Evolutionary conservation across 1,140 invertebrate genomes (phyloP), one percentile per base, ranked within the genome.

Genomic region (Ooceraea biroi): DNA sequence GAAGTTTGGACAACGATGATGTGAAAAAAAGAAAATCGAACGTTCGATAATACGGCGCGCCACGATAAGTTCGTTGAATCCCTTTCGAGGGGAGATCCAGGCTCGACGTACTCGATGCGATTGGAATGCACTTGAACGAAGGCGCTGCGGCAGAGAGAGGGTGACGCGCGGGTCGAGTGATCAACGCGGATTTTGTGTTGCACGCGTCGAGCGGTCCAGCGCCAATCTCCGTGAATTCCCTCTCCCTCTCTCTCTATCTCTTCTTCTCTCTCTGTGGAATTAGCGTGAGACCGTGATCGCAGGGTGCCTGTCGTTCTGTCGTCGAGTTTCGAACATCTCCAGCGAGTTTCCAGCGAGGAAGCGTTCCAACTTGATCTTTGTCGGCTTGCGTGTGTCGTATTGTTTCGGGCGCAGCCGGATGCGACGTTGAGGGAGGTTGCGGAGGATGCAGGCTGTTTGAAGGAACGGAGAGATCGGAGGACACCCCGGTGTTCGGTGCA

Each of bases 11-110:
- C 25, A 22, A 27, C 36, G 25, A 57, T 30, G 60, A 41, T n/a
- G 46, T 14, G 27, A 58, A 76, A 65, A 80, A 77, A 77, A 50
- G 36, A 36, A 77, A 27, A 57, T 46, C 76, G 69, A 22, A 89
- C 82, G 87, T 74, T 82, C 84, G 78, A 72, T 89, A 83, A 83
- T 85, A 86, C 76, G 61, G 76, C 83, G 83, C 85, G 76, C 36
- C n/a, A 7, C 50, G 76, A 58, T 44, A 80, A 46, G 76, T 80
- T 80, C 76, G 25, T 80, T 80, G 76, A 80, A 80, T 65, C n/a
- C 80, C 60, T 76, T 73, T 14, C 44, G 2, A 36, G 36, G 36
- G 36, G 36, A 36, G 10, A 80, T 17, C 50, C 22, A 19, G 8
- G 52, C 30, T 27, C 50, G 50, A 5, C 17, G 76, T 19, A 30